Conservation (phyloP, 2,113 vertebrate species). For the Deroptyus accipitrinus region DNA sequence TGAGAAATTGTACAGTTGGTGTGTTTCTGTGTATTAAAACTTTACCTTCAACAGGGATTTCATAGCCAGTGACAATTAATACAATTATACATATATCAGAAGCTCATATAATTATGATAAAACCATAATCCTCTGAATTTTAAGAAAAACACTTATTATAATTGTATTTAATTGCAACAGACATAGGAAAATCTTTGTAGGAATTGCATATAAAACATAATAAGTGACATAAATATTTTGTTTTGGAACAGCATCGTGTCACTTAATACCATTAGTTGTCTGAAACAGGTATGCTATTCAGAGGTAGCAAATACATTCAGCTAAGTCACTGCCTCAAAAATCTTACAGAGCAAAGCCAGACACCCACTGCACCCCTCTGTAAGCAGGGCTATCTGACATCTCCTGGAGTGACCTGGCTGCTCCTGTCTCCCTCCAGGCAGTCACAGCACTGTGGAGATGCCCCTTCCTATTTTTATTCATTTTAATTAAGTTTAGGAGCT, state of each 20-base stretch:
- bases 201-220: neutral
- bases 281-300: neutral
- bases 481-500: neutral
- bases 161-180: neutral
- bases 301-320: neutral
- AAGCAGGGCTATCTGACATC: neutral
- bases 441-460: rapidly evolving
- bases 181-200: neutral
- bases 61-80: neutral
- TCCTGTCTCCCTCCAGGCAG: neutral
- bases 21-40: neutral
- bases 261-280: neutral
- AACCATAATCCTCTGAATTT: neutral
- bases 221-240: neutral
- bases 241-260: neutral
- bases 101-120: neutral
- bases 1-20: neutral
- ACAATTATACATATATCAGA: neutral
- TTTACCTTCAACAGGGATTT: neutral
- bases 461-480: neutral
- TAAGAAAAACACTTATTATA: neutral
- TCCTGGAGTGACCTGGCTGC: neutral
- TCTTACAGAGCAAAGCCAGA: neutral
- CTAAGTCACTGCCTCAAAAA: neutral
- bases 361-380: rapidly evolving